Conservation (phyloP, 2,797 vertebrate species). For the Serranus cabrilla region DNA sequence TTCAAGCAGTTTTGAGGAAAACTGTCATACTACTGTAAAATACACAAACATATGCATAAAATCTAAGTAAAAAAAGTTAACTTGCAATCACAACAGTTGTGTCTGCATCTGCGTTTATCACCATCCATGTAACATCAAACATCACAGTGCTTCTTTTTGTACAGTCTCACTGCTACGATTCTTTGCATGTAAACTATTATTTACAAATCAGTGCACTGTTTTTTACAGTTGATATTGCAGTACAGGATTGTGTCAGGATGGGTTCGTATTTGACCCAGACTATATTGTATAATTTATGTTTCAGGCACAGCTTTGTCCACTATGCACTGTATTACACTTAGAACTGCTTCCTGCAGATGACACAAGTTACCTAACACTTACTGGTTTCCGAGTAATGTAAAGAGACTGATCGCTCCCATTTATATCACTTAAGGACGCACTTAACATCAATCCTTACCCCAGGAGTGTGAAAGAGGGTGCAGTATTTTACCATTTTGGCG, state of each 20-base stretch:
- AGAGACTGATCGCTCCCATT: conserved; percentile 24
- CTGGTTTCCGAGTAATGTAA: conserved; percentile 1
- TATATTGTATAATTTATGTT: neutral
- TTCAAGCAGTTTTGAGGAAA: too few species aligned
- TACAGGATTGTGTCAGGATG: neutral
- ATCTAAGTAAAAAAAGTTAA: too few species aligned
- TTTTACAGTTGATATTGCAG: too few species aligned
- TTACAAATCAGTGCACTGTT: too few species aligned
- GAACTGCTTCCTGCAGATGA: neutral
- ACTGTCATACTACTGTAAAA: too few species aligned
- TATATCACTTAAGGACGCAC: conserved; percentile 23
- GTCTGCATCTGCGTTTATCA: too few species aligned
- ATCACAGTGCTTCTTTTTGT: too few species aligned
- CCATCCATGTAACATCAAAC: too few species aligned
- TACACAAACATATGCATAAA: too few species aligned
- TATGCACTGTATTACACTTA: neutral
- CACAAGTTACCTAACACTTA: neutral
- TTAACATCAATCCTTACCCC: conserved; percentile 10
- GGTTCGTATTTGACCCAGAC: neutral
- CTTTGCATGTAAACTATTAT: too few species aligned
- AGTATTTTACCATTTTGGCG: conserved; percentile 11
- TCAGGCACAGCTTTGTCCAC: neutral
- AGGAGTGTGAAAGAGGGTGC: conserved; percentile 19
- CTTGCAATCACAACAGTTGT: too few species aligned
- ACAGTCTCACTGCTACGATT: too few species aligned